A percentile compares a stretch with the other conserved stretches of the same genome.
These are phyloP conservation scores for Diabrotica undecimpunctata DNA, from an alignment of 1,140 invertebrate genomes.

Conservation along the genomic window DNA sequence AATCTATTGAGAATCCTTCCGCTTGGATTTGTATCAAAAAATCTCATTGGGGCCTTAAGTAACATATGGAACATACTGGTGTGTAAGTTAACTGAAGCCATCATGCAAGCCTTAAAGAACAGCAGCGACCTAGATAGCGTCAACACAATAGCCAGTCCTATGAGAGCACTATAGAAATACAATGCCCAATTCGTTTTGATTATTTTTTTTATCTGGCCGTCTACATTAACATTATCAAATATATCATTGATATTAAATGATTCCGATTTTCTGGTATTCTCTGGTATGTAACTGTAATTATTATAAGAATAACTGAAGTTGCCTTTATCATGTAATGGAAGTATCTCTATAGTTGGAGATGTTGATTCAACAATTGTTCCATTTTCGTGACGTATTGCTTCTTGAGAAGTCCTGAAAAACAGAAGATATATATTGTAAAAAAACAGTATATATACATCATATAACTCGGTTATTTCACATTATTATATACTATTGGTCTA, in stretches of 20 bases:
- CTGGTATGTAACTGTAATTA: constrained; percentile 4
- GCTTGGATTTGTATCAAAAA: constrained; percentile 62
- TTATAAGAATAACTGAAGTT: constrained; percentile 1
- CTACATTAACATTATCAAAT: constrained; percentile 20
- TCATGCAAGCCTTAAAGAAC: constrained; percentile 77
- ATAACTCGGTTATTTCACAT: no score
- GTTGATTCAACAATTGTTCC: no score
- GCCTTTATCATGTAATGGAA: no score
- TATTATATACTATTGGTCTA: no score
- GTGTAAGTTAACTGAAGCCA: constrained; percentile 73
- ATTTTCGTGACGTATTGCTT: no score
- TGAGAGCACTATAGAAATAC: constrained; percentile 47
- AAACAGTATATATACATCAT: no score
- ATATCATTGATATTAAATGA: constrained; percentile 9
- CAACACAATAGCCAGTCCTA: constrained; percentile 43
- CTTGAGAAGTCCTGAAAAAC: no score
- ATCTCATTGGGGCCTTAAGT: constrained; percentile 62
- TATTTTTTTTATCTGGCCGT: constrained; percentile 20
- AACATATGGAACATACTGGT: constrained; percentile 62
- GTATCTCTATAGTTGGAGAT: no score
- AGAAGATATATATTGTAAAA: no score
- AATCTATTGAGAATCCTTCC: constrained; percentile 70
- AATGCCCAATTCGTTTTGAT: constrained; percentile 37
- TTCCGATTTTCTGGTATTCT: not conserved
- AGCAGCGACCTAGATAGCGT: constrained; percentile 53